Conservation (phyloP, 2,113 vertebrate genomes). For the Sceloporus tristichus region DNA sequence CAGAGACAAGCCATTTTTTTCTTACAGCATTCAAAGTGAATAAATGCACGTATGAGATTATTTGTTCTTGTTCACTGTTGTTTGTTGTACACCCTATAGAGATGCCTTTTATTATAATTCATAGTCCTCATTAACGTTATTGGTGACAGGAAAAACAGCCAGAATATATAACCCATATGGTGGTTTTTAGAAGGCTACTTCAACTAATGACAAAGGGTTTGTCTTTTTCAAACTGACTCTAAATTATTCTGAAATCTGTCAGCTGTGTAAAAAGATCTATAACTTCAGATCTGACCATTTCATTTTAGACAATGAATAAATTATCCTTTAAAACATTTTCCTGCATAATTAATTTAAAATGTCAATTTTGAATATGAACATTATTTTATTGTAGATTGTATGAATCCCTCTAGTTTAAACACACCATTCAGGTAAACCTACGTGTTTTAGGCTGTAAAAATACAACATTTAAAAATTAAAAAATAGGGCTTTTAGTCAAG, state of each 20-base stretch:
- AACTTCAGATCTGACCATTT: neutral
- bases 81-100: neutral
- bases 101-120: neutral
- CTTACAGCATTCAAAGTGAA: no score
- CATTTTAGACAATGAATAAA: constrained; percentile 14
- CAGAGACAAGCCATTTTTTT: no score
- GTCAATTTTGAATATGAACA: neutral
- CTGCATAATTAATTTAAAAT: constrained; percentile 21
- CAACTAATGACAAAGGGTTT: neutral
- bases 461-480: no score
- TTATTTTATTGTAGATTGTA: neutral
- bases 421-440: neutral
- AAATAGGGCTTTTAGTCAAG: neutral
- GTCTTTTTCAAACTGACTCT: neutral
- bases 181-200: neutral
- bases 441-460: neutral
- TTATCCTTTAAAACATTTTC: constrained; percentile 10
- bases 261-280: constrained; percentile 9
- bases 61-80: no score
- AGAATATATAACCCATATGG: neutral
- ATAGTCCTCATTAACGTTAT: neutral
- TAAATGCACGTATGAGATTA: no score
- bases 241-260: neutral
- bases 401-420: neutral
- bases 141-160: neutral